Evolutionary conservation across 1,140 invertebrate species (phyloP), one percentile per base, ranked within the genome.

Genomic region (Pseudomyrmex flavicornis): DNA sequence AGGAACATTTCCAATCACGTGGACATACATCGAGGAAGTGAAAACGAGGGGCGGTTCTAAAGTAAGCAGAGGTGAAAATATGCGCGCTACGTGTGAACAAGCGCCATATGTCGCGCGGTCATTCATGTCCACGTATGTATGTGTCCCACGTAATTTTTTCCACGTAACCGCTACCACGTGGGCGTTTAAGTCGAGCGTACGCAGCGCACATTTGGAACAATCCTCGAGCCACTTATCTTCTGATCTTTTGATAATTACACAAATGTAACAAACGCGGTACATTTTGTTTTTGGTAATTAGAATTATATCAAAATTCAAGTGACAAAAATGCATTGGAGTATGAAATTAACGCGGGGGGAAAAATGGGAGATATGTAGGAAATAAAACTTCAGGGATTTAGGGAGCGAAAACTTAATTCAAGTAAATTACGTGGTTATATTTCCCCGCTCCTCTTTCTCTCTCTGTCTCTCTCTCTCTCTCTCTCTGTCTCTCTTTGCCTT

Each of bases 71-170:
- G 44, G 54, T 59, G 20, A 72, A 72, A 62, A 75, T 75, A 59
- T 59, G 74, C 20, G 56, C 50, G 26, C 46, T 12, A 13, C 20
- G 77, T 80, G n/a, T 59, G 66, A 46, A 54, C 22, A 82, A 20
- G 73, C 68, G 74, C 86, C 86, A 82, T 85, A 85, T 85, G 83
- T 73, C 59, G 50, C 26, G 73, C 75, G 73, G 83, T 87, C 86
- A 80, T 88, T 88, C 86, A 85, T 88, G 58, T 83, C 83, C 68
- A 75, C 83, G 86, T 88, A 79, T 66, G 86, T 88, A 79, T 62
- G 58, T 15, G 58, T 15, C 22, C 12, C 44, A 62, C 75, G 85
- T 84, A 70, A 48, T 9, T 65, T 62, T 63, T 68, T 26, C 63
- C 65, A 70, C 68, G 22, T 50, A 66, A 44, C 66, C 54, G 52